A percentile compares a stretch with the other conserved stretches of the same genome.
phyloP scores from a whole-genome alignment of 2,113 vertebrate genomes.

The Lepidothrix coronata region DNA sequence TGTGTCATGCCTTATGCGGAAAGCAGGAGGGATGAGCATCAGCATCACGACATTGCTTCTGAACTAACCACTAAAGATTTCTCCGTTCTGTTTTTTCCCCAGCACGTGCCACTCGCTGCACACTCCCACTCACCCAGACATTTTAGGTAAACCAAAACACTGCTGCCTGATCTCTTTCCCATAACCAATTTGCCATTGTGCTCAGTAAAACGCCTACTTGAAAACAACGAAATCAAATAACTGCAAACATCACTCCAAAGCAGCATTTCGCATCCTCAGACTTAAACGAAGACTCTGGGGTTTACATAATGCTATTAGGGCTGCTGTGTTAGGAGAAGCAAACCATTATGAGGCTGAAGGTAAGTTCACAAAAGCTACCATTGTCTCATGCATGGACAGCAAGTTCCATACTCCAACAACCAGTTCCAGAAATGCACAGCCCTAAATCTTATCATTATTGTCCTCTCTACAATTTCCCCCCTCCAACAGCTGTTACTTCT shows the following conservation, averaged over 20 bases:
- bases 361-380: neutral
- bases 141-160: neutral
- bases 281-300: neutral
- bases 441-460: neutral
- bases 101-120: neutral
- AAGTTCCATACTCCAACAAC: neutral
- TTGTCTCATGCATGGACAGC: neutral
- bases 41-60: neutral
- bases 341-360: rapidly evolving
- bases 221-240: neutral
- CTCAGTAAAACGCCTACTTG: neutral
- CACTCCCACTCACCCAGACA: neutral
- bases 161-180: neutral
- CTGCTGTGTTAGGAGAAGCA: rapidly evolving
- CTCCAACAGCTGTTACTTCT: neutral
- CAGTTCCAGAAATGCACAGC: neutral
- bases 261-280: neutral
- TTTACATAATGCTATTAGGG: neutral
- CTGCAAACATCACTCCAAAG: neutral
- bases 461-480: rapidly evolving
- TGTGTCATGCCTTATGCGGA: neutral
- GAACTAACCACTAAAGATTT: neutral
- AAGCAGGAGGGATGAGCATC: neutral
- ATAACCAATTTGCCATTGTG: neutral
- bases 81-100: neutral